Evolutionary conservation across 2,888 invertebrate genomes (phyloP).

Genomic region (Ischnus inquisitorius): DNA sequence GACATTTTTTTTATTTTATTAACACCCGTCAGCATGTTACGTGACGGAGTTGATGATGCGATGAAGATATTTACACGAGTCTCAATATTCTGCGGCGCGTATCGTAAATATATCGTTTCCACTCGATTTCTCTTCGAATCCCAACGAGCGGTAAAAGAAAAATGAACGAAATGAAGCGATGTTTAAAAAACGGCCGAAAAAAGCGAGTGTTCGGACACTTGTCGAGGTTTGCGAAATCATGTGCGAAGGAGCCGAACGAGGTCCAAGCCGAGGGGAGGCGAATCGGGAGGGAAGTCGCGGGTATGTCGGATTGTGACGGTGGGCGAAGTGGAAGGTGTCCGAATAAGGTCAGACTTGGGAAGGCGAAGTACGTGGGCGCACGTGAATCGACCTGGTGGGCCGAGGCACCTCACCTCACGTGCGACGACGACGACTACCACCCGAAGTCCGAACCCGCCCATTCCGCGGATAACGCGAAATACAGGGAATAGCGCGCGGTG

Average conservation of each 20-base stretch:
- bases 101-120: not conserved
- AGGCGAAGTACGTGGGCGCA: slow-evolving; percentile 75
- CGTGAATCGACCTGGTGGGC: slow-evolving; percentile 70
- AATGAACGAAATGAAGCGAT: not conserved
- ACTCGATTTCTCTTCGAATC: not conserved
- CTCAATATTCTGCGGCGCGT: not conserved
- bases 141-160: not conserved
- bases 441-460: slow-evolving; percentile 21
- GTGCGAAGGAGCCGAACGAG: slow-evolving; percentile 37
- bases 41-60: not conserved
- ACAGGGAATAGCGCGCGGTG: slow-evolving; percentile 2
- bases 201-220: slow-evolving; percentile 61
- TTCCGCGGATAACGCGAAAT: slow-evolving; percentile 55
- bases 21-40: not conserved
- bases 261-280: not conserved
- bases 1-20: not conserved
- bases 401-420: slow-evolving; percentile 40
- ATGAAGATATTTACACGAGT: not conserved
- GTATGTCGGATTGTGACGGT: slow-evolving; percentile 70
- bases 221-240: slow-evolving; percentile 68
- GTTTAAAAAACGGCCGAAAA: not conserved
- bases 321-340: slow-evolving; percentile 83
- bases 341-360: slow-evolving; percentile 83
- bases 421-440: slow-evolving; percentile 51
- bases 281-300: slow-evolving; percentile 30